A percentile compares a stretch with the other conserved stretches of the same genome.
These are phyloP conservation scores for Mustela nigripes DNA, from an alignment of 2,113 vertebrate species.

Conservation along the genomic window DNA sequence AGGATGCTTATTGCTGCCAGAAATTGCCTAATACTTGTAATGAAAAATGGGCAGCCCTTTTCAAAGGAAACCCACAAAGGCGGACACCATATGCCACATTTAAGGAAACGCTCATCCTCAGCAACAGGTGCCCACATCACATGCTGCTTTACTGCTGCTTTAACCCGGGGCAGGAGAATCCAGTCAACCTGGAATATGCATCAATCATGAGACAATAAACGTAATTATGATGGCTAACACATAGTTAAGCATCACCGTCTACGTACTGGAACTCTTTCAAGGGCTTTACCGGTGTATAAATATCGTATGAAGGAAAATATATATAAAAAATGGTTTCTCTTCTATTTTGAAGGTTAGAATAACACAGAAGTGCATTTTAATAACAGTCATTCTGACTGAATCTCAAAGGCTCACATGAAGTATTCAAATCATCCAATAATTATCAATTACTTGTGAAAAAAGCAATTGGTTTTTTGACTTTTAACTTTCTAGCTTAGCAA, in stretches of 20 bases:
- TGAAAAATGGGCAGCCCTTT: background rate
- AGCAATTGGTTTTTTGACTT: background rate
- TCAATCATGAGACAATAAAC: too few species aligned
- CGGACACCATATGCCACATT: accelerated
- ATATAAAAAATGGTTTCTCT: background rate
- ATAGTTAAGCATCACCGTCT: too few species aligned
- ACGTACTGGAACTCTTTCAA: background rate
- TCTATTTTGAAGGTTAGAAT: background rate
- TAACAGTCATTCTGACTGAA: background rate
- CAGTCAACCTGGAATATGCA: too few species aligned
- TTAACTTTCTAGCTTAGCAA: background rate
- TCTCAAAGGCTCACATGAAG: background rate
- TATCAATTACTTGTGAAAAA: background rate
- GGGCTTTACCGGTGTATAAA: background rate
- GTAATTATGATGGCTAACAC: accelerated
- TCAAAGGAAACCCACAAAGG: background rate
- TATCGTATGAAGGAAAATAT: background rate
- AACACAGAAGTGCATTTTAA: background rate
- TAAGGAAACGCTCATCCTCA: background rate
- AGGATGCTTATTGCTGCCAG: background rate
- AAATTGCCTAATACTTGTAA: background rate
- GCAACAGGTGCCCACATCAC: background rate
- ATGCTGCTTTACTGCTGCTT: background rate
- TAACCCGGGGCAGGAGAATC: accelerated
- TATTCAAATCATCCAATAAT: background rate